These are phyloP conservation scores for Ophraella communa DNA, from an alignment of 2,888 invertebrate species.

Conservation along the genomic window DNA sequence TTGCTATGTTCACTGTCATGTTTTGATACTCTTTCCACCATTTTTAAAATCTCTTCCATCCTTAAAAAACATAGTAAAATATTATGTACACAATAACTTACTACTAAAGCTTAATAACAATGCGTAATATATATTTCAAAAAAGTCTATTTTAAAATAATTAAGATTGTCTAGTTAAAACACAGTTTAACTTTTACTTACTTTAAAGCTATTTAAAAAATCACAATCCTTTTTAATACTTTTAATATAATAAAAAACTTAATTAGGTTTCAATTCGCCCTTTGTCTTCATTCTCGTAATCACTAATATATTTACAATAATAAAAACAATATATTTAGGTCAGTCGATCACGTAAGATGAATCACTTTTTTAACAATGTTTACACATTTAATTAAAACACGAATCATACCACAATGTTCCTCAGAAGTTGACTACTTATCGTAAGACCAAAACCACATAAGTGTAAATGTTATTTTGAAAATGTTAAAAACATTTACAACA, in stretches of 20 bases:
- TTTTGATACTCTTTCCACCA: slow-evolving; percentile 26
- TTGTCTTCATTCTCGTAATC: neutral
- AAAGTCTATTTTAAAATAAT: no score
- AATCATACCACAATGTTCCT: neutral
- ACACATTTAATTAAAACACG: neutral
- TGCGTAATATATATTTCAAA: no score
- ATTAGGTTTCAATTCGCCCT: neutral
- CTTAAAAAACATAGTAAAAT: slow-evolving; percentile 10
- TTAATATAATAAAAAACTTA: neutral
- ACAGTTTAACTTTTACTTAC: neutral
- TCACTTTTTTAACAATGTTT: neutral
- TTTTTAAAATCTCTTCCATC: slow-evolving; percentile 34
- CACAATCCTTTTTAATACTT: neutral
- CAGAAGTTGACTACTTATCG: no score
- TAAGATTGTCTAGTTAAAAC: no score
- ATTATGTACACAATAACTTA: neutral
- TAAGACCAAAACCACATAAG: no score
- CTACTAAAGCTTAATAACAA: no score
- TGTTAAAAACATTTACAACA: no score
- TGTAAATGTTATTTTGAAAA: no score
- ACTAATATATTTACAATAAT: neutral
- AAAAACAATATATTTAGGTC: slow-evolving; percentile 3
- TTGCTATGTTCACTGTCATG: slow-evolving; percentile 16
- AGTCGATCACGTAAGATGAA: slow-evolving; percentile 1
- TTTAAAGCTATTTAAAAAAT: neutral